Evolutionary conservation across 1,140 invertebrate species (phyloP), one percentile per base, ranked within the genome.

Genomic region (Saccostrea echinata): DNA sequence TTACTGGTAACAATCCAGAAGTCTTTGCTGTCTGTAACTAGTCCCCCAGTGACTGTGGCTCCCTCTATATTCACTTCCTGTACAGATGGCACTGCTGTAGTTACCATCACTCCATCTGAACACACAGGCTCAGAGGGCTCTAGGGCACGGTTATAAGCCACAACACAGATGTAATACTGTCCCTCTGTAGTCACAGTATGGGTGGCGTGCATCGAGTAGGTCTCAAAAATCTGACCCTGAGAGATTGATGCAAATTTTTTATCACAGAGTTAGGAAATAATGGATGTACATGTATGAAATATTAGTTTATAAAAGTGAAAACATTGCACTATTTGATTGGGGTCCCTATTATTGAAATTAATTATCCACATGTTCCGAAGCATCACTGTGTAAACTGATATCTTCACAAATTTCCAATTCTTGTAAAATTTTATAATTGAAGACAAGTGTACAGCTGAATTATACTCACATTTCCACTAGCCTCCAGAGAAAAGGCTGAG

Each of bases 101-200:
- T 90, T 52, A 91, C 85, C 13, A 64, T 86, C 30, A 92, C 88
- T 35, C 92, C 92, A 80, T 92, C 92, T 12, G 92, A 92, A 86
- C 92, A 92, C 4, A 92, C 91, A 16, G 91, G 90, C 13, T 84
- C 52, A 18, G 90, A 91, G n/a, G 88, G 81, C 64, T 91, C 90
- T n/a, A 91, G 30, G 8, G 92, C 91, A 52, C 86, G 76, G 87
- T 92, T 92, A 57, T 88, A 92, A 16, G 91, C 91, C 0, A 91
- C 90, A n/a, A 92, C 91, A n/a, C 91, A 91, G 43, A 90, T 80
- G 81, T 86, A 90, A 43, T 90, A 92, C 21, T 43, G 88, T 3
- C 91, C 91, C 9, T 86, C 55, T 21, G 57, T 51, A 8, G 87
- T 52, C 11, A 88, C 89, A 53, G 64, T 84, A 18, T 80, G 88